Conservation (phyloP, 2,888 invertebrate species). For the Argyra leucocephala region DNA sequence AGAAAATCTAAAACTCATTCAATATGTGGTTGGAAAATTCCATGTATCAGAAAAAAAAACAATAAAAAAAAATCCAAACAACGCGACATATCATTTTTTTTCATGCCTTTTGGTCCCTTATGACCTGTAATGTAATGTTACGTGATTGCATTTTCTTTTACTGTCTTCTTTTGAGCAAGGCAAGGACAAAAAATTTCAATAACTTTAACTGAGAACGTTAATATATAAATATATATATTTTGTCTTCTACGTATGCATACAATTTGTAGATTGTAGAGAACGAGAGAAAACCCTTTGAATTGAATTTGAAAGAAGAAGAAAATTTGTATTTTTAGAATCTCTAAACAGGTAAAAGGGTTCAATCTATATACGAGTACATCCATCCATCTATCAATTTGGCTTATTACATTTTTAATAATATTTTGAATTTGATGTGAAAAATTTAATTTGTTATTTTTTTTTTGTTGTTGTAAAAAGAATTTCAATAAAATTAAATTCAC, state of each 20-base stretch:
- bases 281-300: too few relatives aligned
- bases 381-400: not conserved
- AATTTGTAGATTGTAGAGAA: too few relatives aligned
- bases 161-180: not conserved
- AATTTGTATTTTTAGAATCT: not conserved
- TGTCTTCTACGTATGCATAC: too few relatives aligned
- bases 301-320: too few relatives aligned
- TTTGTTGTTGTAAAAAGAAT: not conserved
- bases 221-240: too few relatives aligned
- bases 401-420: conserved; percentile 4
- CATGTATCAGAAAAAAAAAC: not conserved
- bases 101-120: not conserved
- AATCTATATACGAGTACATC: too few relatives aligned
- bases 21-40: not conserved
- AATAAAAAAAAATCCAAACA: too few relatives aligned
- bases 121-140: not conserved
- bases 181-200: not conserved
- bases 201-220: too few relatives aligned
- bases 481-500: not conserved
- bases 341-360: not conserved
- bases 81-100: not conserved
- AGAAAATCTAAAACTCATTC: not conserved
- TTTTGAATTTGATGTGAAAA: not conserved
- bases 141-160: not conserved
- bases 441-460: not conserved